These are phyloP conservation scores for Hypotaenidia okinawae DNA, from an alignment of 2,797 vertebrate species.

Conservation along the genomic window DNA sequence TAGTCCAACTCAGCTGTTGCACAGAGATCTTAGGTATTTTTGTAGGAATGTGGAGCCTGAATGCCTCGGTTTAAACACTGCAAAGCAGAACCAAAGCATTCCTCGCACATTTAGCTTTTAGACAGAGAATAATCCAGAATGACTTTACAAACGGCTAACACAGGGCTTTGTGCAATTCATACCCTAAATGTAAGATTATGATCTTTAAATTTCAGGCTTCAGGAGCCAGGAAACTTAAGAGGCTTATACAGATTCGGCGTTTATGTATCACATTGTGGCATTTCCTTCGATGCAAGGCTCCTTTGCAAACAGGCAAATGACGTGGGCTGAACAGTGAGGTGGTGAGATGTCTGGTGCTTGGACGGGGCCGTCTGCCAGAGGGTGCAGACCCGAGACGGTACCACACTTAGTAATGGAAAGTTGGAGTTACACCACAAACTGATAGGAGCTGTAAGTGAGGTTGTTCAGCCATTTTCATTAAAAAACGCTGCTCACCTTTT, in stretches of 20 bases:
- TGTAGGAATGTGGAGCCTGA: neutral
- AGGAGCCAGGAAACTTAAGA: neutral
- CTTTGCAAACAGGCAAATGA: neutral
- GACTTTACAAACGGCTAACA: neutral
- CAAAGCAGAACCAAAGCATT: neutral
- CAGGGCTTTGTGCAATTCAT: neutral
- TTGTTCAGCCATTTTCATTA: neutral
- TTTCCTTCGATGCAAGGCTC: neutral
- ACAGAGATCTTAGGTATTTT: neutral
- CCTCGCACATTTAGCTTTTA: neutral
- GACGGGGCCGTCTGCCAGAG: neutral
- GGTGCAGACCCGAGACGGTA: neutral
- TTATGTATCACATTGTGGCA: fast-evolving
- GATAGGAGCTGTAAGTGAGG: neutral
- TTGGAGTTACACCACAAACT: neutral
- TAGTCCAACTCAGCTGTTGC: neutral
- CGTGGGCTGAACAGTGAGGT: neutral
- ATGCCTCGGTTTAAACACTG: neutral
- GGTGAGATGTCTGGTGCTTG: neutral
- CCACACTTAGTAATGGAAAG: neutral
- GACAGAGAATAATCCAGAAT: neutral
- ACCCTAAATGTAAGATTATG: neutral
- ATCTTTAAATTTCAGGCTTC: neutral
- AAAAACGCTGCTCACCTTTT: neutral
- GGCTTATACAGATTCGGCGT: neutral